These are phyloP conservation scores for Papilio polyxenes DNA, from an alignment of 1,140 invertebrate species.

Conservation along the genomic window DNA sequence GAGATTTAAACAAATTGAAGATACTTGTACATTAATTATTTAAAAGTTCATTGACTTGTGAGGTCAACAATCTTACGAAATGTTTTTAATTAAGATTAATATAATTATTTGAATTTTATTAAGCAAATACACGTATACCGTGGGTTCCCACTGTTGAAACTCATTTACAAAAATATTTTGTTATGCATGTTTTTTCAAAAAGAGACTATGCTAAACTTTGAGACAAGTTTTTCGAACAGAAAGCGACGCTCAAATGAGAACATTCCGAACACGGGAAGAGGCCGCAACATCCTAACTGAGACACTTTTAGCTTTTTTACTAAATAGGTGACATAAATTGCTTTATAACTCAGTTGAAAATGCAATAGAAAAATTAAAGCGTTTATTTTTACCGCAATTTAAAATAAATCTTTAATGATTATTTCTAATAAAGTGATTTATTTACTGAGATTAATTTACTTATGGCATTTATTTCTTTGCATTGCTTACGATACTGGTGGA, in stretches of 20 bases:
- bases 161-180: too few relatives aligned
- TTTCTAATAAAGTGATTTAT: too few relatives aligned
- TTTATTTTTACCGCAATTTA: neutral
- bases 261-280: neutral
- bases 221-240: neutral
- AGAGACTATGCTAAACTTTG: neutral
- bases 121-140: too few relatives aligned
- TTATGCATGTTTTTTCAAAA: too few relatives aligned
- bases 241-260: neutral
- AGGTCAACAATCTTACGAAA: neutral
- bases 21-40: neutral
- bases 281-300: neutral
- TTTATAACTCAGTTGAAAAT: neutral
- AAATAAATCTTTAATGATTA: neutral
- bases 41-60: neutral
- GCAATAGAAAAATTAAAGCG: neutral
- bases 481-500: too few relatives aligned
- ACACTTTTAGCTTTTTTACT: neutral
- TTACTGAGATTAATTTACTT: too few relatives aligned
- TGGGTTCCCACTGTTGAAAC: too few relatives aligned
- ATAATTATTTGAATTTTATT: neutral
- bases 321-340: slow-evolving; percentile 17
- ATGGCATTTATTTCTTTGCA: too few relatives aligned
- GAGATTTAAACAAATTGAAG: slow-evolving; percentile 26
- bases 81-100: neutral